Conservation (phyloP, 2,113 vertebrate genomes). For the Cromileptes altivelis region DNA sequence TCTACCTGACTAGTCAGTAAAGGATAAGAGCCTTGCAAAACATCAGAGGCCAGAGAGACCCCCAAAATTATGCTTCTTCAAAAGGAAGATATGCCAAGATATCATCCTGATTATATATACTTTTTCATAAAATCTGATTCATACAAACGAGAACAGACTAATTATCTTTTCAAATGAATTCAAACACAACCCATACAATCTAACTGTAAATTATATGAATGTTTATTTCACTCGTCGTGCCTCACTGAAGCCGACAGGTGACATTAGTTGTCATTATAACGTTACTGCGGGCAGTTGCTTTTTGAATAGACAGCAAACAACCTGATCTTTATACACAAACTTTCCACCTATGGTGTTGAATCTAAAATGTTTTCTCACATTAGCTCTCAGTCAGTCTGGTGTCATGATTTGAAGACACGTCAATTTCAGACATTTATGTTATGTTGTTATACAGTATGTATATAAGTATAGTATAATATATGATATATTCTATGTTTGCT, state of each 20-base stretch:
- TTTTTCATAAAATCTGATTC: not conserved
- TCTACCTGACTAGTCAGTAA: conserved; percentile 3
- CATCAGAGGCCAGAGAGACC: not conserved
- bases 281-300: not conserved
- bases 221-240: not conserved
- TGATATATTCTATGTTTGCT: not conserved
- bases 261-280: not conserved
- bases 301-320: not conserved
- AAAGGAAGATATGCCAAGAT: not conserved
- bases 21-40: conserved; percentile 2
- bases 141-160: not conserved
- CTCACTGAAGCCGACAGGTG: not conserved
- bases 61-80: not conserved
- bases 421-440: not conserved
- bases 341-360: conserved; percentile 2
- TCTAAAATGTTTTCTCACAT: not conserved
- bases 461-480: not conserved
- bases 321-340: not conserved
- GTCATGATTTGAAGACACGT: not conserved
- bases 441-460: too few relatives aligned
- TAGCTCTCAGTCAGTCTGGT: not conserved
- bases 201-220: not conserved
- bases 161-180: not conserved
- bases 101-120: not conserved
- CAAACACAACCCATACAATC: not conserved